These are phyloP conservation scores for Scaptodrosophila lebanonensis DNA, from an alignment of 1,140 invertebrate genomes.

Conservation along the genomic window DNA sequence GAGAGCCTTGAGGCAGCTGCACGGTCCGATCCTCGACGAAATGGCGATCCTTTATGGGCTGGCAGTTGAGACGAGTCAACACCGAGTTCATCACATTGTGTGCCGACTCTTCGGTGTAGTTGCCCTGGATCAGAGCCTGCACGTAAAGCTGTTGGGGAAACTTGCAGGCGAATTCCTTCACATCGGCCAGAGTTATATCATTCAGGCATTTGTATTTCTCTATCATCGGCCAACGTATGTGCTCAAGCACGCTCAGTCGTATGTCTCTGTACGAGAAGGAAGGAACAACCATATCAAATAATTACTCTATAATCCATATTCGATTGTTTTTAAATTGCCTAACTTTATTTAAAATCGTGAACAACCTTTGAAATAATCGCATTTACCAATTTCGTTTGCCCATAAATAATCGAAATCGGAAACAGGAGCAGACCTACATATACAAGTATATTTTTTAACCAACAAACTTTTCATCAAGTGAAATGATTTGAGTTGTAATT, in stretches of 20 bases:
- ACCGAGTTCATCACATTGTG: conserved; percentile 78
- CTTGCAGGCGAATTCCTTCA: conserved; percentile 80
- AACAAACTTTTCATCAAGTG: too few relatives aligned
- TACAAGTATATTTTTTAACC: too few relatives aligned
- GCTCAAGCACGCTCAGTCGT: conserved; percentile 81
- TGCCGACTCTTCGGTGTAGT: conserved; percentile 82
- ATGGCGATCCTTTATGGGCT: conserved; percentile 48
- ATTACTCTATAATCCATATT: neutral
- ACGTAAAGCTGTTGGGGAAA: conserved; percentile 83
- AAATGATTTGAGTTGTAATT: too few relatives aligned
- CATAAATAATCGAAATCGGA: too few relatives aligned
- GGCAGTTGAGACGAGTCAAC: conserved; percentile 65
- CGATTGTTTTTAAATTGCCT: too few relatives aligned
- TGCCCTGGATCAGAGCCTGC: conserved; percentile 87
- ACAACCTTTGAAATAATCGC: too few relatives aligned
- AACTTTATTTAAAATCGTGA: too few relatives aligned
- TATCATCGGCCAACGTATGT: conserved; percentile 81
- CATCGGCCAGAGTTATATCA: conserved; percentile 80
- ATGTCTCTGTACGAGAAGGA: conserved; percentile 79
- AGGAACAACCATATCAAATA: neutral
- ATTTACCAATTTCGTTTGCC: too few relatives aligned
- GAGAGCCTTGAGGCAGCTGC: conserved; percentile 82
- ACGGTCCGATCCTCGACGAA: conserved; percentile 58
- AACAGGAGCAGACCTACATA: too few relatives aligned
- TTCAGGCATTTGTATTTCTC: conserved; percentile 83